Evolutionary conservation across 2,113 vertebrate species (phyloP), one percentile per base, ranked within the genome.

Genomic region (Tiliqua scincoides): DNA sequence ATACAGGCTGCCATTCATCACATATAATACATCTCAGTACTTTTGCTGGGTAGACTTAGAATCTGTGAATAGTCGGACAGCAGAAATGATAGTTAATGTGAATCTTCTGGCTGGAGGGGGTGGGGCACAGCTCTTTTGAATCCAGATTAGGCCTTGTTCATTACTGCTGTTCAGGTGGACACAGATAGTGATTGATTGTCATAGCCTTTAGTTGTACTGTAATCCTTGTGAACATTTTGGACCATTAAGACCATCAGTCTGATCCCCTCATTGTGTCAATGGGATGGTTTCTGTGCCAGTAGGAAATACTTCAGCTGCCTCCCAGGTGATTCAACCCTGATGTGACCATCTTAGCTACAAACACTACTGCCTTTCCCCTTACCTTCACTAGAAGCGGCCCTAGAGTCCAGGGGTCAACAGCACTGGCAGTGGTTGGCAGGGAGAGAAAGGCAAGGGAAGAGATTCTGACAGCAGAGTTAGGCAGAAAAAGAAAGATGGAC

Each of bases 21-120:
- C 48, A 1, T 37, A 14, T n/a, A 79, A 1, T 0, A 35, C 15
- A 80, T 35, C 25, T 63, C 57, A 52, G 82, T 27, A n/a, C 35
- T 74, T 63, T 80, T 84, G 57, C 35, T 73, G 27, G 52, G 40
- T 52, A 65, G 67, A 81, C 43, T n/a, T 81, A 68, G 9, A 84
- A 40, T 25, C 2, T 32, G 40, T 80, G 43, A 73, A 37, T 37
- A 61, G 62, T 65, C 17, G 17, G 12, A 30, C 54, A 12, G 48
- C 40, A 62, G 65, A 78, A 80, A 6, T 25, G 23, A 70, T 1
- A n/a, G 12, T 79, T n/a, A 54, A 14, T 20, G 11, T 73, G 40
- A n/a, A 5, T 73, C 57, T 35, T 27, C 57, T 52, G 72, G 37
- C 67, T 52, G n/a, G 43, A 48, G 43, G 43, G 43, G 8, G 43